Base-by-base conservation (phyloP, 2,113 vertebrate genomes). In the Struthidea cinerea region DNA sequence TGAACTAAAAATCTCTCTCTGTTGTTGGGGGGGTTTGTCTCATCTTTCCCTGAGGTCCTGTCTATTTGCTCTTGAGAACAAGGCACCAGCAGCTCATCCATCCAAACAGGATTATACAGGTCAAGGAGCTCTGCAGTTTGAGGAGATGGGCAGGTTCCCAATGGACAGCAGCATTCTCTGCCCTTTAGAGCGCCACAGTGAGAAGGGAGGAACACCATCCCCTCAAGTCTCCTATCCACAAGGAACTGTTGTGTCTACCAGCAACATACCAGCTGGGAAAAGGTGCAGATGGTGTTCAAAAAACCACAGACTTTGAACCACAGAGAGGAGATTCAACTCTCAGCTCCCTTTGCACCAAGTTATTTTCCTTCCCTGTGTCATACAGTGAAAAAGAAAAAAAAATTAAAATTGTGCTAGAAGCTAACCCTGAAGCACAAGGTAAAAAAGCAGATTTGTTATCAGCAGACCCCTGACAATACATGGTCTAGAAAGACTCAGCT, bases 81-180 rank as follows among this genome's bases (percentile, higher is more conserved):
- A 85, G 42, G 20, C 28, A 59, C 24, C 57, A 63, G 41, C 19
- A 60, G 26, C 27, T 20, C 56, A 71, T 35, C 44, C 33, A 35
- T 55, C 35, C 42, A 11, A 70, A 35, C 33, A 79, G 87, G 28
- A 75, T 86, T 49, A 61, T 3, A 8, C 10, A 75, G 53, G 19
- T 64, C 33, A 32, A 49, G 24, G 10, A 74, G 61, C 33, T 60
- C 30, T 55, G 61, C 27, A 56, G 23, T 16, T 35, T 50, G 49
- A 82, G 47, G 33, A 82, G 33, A 67, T 9, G 3, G 0, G 5
- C 23, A 24, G 30, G 33, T 33, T 88, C 47, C 79, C 0, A 0
- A 13, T 32, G 17, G 57, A 85, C 10, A 50, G 14, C 42, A 78
- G 42, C 2, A 3, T 14, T 18, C 50, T 61, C 15, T 69, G 49